A percentile compares a stretch with the other conserved stretches of the same genome.
These are phyloP conservation scores for Cephonodes hylas DNA, from an alignment of 2,888 invertebrate species.

Conservation along the genomic window DNA sequence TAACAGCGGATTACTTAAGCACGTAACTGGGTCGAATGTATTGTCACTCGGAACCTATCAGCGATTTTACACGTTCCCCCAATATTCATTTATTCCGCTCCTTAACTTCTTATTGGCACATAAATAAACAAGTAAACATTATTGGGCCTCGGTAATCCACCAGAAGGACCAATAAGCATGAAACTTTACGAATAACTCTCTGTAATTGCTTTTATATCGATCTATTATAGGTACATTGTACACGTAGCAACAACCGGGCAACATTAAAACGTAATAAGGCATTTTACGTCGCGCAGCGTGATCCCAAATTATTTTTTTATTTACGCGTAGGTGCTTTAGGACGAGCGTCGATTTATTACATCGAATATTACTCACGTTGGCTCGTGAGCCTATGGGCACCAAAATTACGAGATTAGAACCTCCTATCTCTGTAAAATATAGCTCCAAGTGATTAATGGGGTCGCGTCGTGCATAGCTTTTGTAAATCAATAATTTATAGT, in stretches of 20 bases:
- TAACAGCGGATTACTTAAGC: slow-evolving; percentile 9
- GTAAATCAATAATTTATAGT: slow-evolving; percentile 5
- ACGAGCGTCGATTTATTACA: slow-evolving; percentile 14
- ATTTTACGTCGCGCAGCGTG: slow-evolving; percentile 7
- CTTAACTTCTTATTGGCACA: slow-evolving; percentile 7
- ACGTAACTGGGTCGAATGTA: slow-evolving; percentile 13
- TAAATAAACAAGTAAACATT: slow-evolving; percentile 10
- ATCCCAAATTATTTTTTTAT: slow-evolving; percentile 13
- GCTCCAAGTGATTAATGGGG: slow-evolving; percentile 5
- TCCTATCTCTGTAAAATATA: slow-evolving; percentile 9
- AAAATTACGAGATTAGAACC: slow-evolving; percentile 11
- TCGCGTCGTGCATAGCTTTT: slow-evolving; percentile 1
- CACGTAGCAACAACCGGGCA: neutral
- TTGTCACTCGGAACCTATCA: slow-evolving; percentile 7
- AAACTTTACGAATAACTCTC: slow-evolving; percentile 1
- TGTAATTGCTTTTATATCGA: slow-evolving; percentile 11
- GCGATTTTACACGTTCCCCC: slow-evolving; percentile 9
- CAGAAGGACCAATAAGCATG: slow-evolving; percentile 9
- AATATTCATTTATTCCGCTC: slow-evolving; percentile 12
- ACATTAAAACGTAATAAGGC: slow-evolving; percentile 11
- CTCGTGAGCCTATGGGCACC: neutral
- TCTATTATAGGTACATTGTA: neutral
- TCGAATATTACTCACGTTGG: slow-evolving; percentile 13
- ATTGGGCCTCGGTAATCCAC: slow-evolving; percentile 11
- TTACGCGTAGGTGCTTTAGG: slow-evolving; percentile 5